Percentiles rank a stretch among this genome's conserved stretches.
Conservation (phyloP, 37 sponge, comb jelly and placozoan genomes). For the Aplysina aerophoba region DNA sequence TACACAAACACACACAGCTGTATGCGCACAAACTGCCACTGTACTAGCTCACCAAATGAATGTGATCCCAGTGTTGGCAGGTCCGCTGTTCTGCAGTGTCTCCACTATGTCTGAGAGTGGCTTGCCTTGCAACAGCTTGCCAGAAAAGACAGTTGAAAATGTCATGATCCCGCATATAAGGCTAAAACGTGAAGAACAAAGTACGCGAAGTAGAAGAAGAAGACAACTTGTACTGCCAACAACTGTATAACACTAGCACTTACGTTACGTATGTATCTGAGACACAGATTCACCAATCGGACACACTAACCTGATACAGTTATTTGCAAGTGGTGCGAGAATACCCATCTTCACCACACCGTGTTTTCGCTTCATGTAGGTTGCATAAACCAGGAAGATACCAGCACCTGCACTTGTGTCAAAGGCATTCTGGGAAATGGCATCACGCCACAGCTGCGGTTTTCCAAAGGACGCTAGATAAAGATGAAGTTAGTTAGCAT, state of each 20-base stretch:
- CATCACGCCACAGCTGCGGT: constrained; percentile 78
- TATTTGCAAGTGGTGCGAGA: constrained; percentile 75
- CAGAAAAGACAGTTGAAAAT: constrained; percentile 76
- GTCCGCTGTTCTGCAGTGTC: constrained; percentile 65
- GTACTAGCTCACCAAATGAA: constrained; percentile 75
- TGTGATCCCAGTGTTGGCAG: constrained; percentile 85
- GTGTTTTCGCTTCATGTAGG: constrained; percentile 74
- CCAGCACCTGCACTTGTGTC: constrained; percentile 88
- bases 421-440: constrained; percentile 90
- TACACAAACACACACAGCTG: not conserved
- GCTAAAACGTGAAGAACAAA: too few species aligned
- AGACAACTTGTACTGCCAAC: not conserved
- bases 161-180: constrained; percentile 78
- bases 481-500: too few species aligned
- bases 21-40: too few species aligned
- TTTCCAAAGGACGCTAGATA: not conserved
- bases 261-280: too few species aligned
- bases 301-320: constrained; percentile 78
- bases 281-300: too few species aligned
- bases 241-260: not conserved
- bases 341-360: constrained; percentile 80
- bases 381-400: constrained; percentile 74
- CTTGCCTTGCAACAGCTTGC: constrained; percentile 25
- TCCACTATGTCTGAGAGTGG: constrained; percentile 33
- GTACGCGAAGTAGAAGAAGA: not conserved